Evolutionary conservation across 2,888 invertebrate genomes (phyloP).

Genomic region (Magallana nippona): DNA sequence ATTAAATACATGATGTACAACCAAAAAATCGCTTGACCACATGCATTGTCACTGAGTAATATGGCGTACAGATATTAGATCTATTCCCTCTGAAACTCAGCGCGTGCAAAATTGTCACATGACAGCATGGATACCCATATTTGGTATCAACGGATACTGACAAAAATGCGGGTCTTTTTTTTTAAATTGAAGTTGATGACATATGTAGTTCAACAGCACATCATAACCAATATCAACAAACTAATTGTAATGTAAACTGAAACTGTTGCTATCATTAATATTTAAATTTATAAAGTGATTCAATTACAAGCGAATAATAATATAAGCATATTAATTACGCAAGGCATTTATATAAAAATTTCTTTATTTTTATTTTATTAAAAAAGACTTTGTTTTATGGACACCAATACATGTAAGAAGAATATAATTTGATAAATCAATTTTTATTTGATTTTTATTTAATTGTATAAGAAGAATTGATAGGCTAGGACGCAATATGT

Average conservation of each 20-base stretch:
- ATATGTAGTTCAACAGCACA: no score
- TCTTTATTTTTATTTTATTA: neutral
- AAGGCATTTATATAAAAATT: neutral
- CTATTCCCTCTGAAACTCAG: neutral
- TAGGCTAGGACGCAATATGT: conserved; percentile 9
- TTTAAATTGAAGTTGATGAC: conserved; percentile 16
- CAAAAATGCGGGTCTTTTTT: neutral
- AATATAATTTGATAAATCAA: conserved; percentile 19
- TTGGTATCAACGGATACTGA: neutral
- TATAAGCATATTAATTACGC: neutral
- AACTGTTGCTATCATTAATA: neutral
- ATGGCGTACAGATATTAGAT: conserved; percentile 2
- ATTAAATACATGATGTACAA: no score
- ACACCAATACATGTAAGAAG: neutral
- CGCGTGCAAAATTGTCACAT: conserved; percentile 25
- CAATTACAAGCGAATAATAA: conserved; percentile 16
- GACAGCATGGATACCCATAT: neutral
- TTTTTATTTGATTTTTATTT: neutral
- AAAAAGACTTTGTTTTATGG: neutral
- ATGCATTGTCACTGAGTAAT: neutral
- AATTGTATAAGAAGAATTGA: neutral
- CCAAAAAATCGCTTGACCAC: neutral
- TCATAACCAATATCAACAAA: neutral
- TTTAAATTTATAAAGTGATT: conserved; percentile 19
- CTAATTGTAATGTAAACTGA: conserved; percentile 21